These are phyloP conservation scores for Solenodon paradoxus DNA, from an alignment of 2,113 vertebrate species.

Conservation along the genomic window DNA sequence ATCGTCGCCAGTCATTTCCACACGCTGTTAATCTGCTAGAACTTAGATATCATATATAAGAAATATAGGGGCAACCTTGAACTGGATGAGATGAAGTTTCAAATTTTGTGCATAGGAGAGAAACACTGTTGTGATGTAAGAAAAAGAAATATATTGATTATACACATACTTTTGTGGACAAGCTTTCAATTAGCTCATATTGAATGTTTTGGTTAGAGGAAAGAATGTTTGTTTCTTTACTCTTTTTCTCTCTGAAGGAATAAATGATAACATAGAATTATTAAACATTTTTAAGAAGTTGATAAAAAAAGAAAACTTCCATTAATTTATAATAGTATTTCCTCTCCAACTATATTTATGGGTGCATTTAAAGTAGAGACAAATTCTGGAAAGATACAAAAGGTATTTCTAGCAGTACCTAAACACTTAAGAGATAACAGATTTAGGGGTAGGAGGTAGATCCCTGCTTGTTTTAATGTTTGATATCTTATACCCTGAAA, in stretches of 20 bases:
- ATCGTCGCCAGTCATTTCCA: fast-evolving
- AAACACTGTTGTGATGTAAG: background rate
- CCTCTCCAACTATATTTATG: background rate
- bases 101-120: background rate
- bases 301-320: background rate
- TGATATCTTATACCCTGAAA: background rate
- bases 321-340: background rate
- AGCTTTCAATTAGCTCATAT: background rate
- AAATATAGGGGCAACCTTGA: too few relatives aligned
- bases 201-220: background rate
- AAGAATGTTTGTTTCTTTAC: background rate
- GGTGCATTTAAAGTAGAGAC: background rate
- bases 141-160: background rate
- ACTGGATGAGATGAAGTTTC: background rate
- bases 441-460: background rate
- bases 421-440: background rate
- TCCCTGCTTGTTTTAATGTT: background rate
- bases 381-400: background rate
- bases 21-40: background rate
- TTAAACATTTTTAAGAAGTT: background rate
- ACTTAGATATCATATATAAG: background rate
- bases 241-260: background rate
- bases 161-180: background rate
- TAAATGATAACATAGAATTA: background rate
- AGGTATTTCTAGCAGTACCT: background rate